Evolutionary conservation across 2,113 vertebrate species (phyloP), one percentile per base, ranked within the genome.

Genomic region (Pachypanchax playfairii): DNA sequence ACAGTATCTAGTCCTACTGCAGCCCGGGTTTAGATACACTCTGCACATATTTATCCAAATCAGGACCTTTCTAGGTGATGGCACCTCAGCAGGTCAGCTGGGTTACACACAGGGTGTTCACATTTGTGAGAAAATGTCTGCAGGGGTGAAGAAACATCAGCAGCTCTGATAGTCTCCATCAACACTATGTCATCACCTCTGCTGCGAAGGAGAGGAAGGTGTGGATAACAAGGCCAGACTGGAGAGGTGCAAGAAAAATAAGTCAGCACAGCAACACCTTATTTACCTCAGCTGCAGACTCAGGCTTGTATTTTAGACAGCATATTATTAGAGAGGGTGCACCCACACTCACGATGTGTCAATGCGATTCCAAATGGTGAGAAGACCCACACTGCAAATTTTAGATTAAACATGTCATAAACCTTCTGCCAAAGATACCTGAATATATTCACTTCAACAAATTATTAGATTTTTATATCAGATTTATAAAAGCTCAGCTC

Each of bases 71-170:
- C 62, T 1, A 22, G 74, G 52, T 39, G 50, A 36, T 73, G 8
- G 0, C 75, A 49, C 65, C 65, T 65, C 73, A 42, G 65, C 42
- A 15, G 65, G 65, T 71, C 65, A 31, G 38, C 46, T 7, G 12
- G 65, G 70, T 57, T 21, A 31, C 38, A 42, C 12, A 1, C 1
- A 44, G n/a, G 39, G 70, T 69, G 67, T 69, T 51, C 39, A 6
- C 57, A 22, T 20, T 51, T 13, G 54, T 79, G 75, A 60, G 52
- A 75, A 80, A 80, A 63, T 22, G 50, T 52, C 83, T 46, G 6
- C 15, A 0, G 70, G 73, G 70, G 29, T 14, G 67, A 66, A 44
- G 49, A 64, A 38, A 56, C 59, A 53, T 73, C 56, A 15, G 26
- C 49, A 20, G 69, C 2, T 17, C 57, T 47, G 69, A 63, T 50